Evolutionary conservation across 2,113 vertebrate species (phyloP).

Genomic region (Ovis aries): DNA sequence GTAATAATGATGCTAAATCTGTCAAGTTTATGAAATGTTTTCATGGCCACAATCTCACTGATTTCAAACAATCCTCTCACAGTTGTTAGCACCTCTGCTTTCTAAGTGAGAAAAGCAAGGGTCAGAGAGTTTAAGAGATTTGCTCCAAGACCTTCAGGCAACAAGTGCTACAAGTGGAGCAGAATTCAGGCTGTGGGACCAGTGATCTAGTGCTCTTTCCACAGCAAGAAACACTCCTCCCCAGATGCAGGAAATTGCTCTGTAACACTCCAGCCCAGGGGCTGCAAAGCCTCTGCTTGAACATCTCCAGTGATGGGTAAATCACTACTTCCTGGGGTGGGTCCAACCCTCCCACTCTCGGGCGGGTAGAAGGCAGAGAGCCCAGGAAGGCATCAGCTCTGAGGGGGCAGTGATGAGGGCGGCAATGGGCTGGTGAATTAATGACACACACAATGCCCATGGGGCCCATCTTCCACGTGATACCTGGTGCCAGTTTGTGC

Average conservation of each 20-base stretch:
- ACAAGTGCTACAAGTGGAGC: not conserved
- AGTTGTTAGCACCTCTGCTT: not conserved
- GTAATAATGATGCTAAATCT: not conserved
- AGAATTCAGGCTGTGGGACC: not conserved
- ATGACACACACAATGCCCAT: not conserved
- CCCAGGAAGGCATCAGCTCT: not conserved
- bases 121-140: not conserved
- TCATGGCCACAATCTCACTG: not conserved
- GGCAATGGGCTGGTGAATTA: not conserved
- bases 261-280: not conserved
- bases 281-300: not conserved
- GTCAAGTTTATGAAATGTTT: not conserved
- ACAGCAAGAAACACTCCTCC: not conserved
- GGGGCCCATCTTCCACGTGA: not conserved
- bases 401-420: not conserved
- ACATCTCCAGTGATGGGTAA: not conserved
- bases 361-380: not conserved
- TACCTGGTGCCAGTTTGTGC: no score
- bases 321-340: not conserved
- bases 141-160: not conserved
- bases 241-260: not conserved
- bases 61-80: not conserved
- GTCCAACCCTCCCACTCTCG: not conserved
- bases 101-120: not conserved
- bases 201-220: no score